Evolutionary conservation across 2,888 invertebrate species (phyloP), one percentile per base, ranked within the genome.

Genomic region (Melolontha melolontha): DNA sequence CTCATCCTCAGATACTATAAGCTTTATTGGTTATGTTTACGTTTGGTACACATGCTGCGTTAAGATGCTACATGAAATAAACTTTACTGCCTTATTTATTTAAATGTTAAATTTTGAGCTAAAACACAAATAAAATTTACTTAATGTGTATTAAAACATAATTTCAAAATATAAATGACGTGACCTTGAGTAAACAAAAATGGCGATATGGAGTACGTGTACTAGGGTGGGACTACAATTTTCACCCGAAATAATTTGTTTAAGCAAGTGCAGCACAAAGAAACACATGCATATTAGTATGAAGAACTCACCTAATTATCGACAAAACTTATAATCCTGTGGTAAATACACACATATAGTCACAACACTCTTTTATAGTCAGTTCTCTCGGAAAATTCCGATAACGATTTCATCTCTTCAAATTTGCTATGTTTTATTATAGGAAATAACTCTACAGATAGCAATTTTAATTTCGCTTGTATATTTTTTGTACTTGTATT

Each of bases 161-260:
- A 62, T 51, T 42, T 50, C 34, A 47, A 54, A 67, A 51, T 42
- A 47, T 63, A 62, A 42, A 62, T 51, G 57, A 73, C 71, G 75
- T 79, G 82, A 81, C 82, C 81, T 81, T 82, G 80, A 79, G 74
- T 73, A 76, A 74, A 69, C 44, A 63, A 69, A 69, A 69, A 69
- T 69, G 69, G 69, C 69, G 69, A 69, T 17, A 40, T 54, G 50
- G 63, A 55, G 66, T 69, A 66, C 69, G 69, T 69, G 66, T 63
- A 69, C 52, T 65, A 59, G 64, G 68, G 64, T 65, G 68, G 68
- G 68, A 68, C 68, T 50, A 27, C 51, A 67, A 62, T 63, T 68
- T 55, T 51, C 54, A 44, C 65, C 29, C 59, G 27, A 62, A 62
- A 62, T 62, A 47, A 62, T 62, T 62, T 49, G 59, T 62, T 42